Evolutionary conservation across 1,140 invertebrate species (phyloP), one percentile per base, ranked within the genome.

Genomic region (Zaprionus africanus): DNA sequence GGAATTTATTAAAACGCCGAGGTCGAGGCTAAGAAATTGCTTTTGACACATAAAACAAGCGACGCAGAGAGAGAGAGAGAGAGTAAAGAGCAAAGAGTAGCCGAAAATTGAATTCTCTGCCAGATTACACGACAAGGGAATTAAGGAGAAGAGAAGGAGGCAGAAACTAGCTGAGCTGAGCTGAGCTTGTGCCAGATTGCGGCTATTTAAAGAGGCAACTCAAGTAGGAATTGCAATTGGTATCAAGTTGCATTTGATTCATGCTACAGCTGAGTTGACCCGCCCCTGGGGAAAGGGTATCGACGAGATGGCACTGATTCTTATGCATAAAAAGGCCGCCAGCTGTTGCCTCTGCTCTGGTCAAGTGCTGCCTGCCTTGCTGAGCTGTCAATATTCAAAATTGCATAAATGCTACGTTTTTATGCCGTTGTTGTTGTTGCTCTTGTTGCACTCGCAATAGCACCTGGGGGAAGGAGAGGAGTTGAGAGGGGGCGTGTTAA

Each of bases 1-100:
- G 85, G 85, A 88, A 88, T 88, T 88, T 84, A 90, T 88, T 84
- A 88, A 88, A 90, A 88, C 80, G 81, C 78, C 84, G 74, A 61
- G 68, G 57, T 76, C 57, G 74, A 80, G 85, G 81, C 68, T 78
- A 87, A 84, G 83, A 87, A 87, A 87, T 87, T 90, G 84, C 85
- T 88, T 85, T 85, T 90, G 78, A 85, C 82, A 85, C 71, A 74
- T 70, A 58, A 34, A 59, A 59, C 67, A 41, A 51, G 46, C 41
- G 41, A 19, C n/a, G 15, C 15, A n/a, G 6, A 15, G 11, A 49
- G 43, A 4, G 6, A 1, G 12, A 2, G 60, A 41, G 41, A 15
- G 38, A 49, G 46, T 12, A 2, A 7, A 7, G 12, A 4, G 43
- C 22, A 46, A 19, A 43, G 41, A 46, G 41, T 46, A 46, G 11